A percentile compares a stretch with the other conserved stretches of the same genome.
Evolutionary conservation across 2,888 invertebrate genomes (phyloP).

Genomic region (Watsonalla cultraria): DNA sequence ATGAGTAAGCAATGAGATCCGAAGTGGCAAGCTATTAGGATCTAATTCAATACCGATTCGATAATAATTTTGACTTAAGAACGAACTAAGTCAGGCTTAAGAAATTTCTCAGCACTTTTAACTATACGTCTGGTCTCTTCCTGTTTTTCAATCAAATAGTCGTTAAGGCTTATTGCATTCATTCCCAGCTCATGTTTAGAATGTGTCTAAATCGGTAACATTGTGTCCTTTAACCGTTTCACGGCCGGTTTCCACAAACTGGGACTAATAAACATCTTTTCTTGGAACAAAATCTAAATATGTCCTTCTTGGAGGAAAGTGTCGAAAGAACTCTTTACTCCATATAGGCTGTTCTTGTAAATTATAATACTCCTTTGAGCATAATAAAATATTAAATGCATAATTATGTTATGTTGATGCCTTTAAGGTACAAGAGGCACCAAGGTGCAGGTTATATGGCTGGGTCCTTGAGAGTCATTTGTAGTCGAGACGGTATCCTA

Average conservation of each 20-base stretch:
- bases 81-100: no score
- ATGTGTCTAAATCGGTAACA: conserved; percentile 5
- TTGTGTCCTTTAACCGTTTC: conserved; percentile 12
- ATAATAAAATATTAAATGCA: not conserved
- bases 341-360: not conserved
- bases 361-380: not conserved
- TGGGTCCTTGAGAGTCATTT: no score
- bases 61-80: not conserved
- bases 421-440: not conserved
- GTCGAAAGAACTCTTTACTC: not conserved
- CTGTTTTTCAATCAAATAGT: no score
- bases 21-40: conserved; percentile 17
- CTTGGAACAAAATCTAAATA: conserved; percentile 15
- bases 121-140: no score
- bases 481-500: no score
- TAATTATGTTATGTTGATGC: not conserved
- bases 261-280: conserved; percentile 12
- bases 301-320: not conserved
- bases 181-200: not conserved
- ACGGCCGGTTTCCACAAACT: conserved; percentile 17
- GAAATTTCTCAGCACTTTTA: no score
- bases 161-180: no score
- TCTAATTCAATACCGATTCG: not conserved
- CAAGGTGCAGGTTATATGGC: no score
- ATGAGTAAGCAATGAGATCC: conserved; percentile 25